phyloP scores from a whole-genome alignment of 2,113 vertebrate species.

The Ploceus nigricollis region DNA sequence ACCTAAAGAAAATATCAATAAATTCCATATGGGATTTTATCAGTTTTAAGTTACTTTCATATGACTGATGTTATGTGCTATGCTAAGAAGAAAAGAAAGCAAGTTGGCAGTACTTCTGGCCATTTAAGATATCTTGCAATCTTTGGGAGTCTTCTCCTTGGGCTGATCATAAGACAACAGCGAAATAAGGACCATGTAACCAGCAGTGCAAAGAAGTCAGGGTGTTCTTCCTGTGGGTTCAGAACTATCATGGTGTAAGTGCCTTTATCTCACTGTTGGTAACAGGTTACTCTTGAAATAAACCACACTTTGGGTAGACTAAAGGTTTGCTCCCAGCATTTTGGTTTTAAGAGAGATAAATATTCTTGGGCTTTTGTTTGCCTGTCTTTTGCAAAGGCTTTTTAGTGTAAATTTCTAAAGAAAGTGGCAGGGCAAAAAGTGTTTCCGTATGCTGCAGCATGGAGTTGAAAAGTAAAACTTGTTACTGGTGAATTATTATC shows the following conservation, averaged over 20 bases:
- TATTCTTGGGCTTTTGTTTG: neutral
- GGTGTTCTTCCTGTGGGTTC: neutral
- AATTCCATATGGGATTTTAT: constrained; percentile 22
- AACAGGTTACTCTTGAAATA: constrained; percentile 34
- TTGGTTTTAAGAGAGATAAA: neutral
- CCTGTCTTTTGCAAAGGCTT: neutral
- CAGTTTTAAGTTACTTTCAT: constrained; percentile 57
- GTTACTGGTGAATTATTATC: neutral
- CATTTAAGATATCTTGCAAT: neutral
- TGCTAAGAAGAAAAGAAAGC: constrained; percentile 57
- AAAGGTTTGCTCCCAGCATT: neutral
- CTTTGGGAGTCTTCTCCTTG: neutral
- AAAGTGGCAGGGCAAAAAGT: neutral
- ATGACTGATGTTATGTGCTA: constrained; percentile 25
- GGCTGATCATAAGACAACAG: neutral
- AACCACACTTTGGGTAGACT: neutral
- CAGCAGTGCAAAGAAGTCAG: neutral
- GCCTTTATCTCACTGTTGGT: neutral
- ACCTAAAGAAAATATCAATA: neutral
- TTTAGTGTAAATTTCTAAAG: neutral
- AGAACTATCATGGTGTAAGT: neutral
- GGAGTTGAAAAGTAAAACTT: neutral
- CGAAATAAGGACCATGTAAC: neutral
- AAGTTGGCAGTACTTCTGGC: neutral
- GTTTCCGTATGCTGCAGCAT: neutral